Evolutionary conservation across 2,888 invertebrate genomes (phyloP), one percentile per base, ranked within the genome.

Genomic region (Chelonus formosanus): DNA sequence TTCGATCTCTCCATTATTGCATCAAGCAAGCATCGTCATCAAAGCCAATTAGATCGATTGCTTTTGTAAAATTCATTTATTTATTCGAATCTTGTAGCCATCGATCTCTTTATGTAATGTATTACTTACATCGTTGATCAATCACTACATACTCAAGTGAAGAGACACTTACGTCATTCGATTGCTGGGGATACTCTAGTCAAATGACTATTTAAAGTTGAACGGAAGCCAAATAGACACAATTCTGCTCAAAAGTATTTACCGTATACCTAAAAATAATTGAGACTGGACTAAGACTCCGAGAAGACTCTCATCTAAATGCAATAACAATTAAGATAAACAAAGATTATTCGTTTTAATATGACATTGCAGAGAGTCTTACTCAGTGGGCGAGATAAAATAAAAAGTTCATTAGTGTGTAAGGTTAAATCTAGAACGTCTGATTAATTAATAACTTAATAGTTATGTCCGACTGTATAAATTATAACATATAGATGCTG

Each of bases 261-360:
- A 45, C 78, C 77, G 75, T 73, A 63, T 72, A 64, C 75, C 76
- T 74, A 74, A 73, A 72, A 74, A 70, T 66, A 62, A 63, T 71
- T 73, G 72, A 78, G 82, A 83, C 83, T 82, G 82, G 82, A 83
- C 81, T 78, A 61, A 20, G 77, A 83, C 84, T 83, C 80, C 80
- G 83, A 83, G 79, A 64, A 52, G 78, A 71, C 78, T 78, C 80
- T 78, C 75, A 40, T 31, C 5, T 20, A 4, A 32, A 57, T 63
- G 71, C 70, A 68, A 69, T 71, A 70, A 59, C 61, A 61, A 66
- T 70, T 61, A 63, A 63, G 67, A 65, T 68, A 71, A 70, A 69
- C 66, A 63, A 67, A 64, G 67, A 65, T 64, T 57, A 68, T 61
- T 59, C 53, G 57, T 63, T 59, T 64, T 70, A 68, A 69, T 52